Evolutionary conservation across 2,113 vertebrate genomes (phyloP), one percentile per base, ranked within the genome.

Genomic region (Arvicanthis niloticus): DNA sequence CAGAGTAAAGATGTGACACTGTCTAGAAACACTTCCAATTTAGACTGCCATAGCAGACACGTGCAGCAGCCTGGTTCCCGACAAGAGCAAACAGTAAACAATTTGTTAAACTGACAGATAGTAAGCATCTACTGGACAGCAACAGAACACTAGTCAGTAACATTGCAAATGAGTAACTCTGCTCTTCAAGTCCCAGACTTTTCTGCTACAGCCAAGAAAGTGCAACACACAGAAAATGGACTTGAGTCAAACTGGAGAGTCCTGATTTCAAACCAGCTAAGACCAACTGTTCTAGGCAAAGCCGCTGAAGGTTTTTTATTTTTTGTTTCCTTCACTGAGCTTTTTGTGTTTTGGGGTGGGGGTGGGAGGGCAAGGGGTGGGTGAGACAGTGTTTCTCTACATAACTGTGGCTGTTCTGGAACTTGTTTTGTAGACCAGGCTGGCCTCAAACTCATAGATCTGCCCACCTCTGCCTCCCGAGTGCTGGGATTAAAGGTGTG

Each of bases 41-140:
- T 19, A 95, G 75, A 78, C 42, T 70, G 6, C 62, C 67, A 92
- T 10, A 92, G 45, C 0, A 93, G 68, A 93, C 37, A 82, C 45
- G 7, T 75, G 68, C 37, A 84, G 58, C 24, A 78, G 34, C 51
- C 53, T 37, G 7, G n/a, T 67, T 60, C 48, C 75, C 56, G 75
- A 89, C 26, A 92, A 45, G 93, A 95, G 92, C 34, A 72, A 78
- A 95, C 34, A 60, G 73, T 84, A 88, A 95, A 29, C 29, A 77
- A 95, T 89, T 68, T 91, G 70, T 58, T 92, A 67, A 93, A 68
- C 76, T 96, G 22, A 91, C 37, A 97, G 68, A 87, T 56, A 91
- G 40, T 72, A 87, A 73, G 62, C 82, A 95, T 17, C 68, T 93
- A 88, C 40, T 91, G 5, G 29, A 45, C 17, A 94, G 40, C 17